Percentiles rank a stretch among this genome's conserved stretches.
These are phyloP conservation scores for Notarius lentiginosus DNA, from an alignment of 2,113 vertebrate species.

Conservation along the genomic window DNA sequence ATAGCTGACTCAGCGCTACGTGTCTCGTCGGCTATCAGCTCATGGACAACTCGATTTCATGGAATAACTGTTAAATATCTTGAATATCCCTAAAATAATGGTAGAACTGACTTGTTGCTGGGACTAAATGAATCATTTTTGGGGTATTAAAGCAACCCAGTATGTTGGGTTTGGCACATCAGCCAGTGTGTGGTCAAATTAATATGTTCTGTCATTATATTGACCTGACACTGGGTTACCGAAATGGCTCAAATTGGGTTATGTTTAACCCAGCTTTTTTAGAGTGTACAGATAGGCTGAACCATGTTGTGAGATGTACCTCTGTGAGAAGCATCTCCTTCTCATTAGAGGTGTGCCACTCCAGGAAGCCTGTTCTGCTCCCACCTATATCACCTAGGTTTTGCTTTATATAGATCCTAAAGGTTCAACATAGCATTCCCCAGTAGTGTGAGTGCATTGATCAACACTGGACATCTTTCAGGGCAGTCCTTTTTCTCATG, in stretches of 20 bases:
- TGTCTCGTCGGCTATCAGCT: no score
- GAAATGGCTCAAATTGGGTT: neutral
- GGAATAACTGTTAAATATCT: neutral
- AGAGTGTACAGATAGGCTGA: neutral
- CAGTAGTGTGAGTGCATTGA: neutral
- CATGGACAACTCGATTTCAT: no score
- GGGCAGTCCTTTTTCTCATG: neutral
- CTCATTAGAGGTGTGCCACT: neutral
- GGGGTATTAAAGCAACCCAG: neutral
- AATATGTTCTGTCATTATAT: neutral
- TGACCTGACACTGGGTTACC: neutral
- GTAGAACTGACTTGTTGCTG: neutral
- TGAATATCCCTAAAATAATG: neutral
- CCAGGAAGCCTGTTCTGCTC: neutral
- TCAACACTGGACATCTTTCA: conserved; percentile 1
- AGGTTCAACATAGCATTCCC: neutral
- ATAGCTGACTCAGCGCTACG: no score
- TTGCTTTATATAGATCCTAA: neutral
- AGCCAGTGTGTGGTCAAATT: neutral
- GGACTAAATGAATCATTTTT: neutral
- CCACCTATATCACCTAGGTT: neutral
- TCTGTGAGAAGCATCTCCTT: neutral
- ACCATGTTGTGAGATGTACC: neutral
- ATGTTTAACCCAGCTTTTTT: neutral
- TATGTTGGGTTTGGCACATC: no score